Percentiles rank a stretch among this genome's conserved stretches.
Evolutionary conservation across 2,888 invertebrate genomes (phyloP).

Genomic region (Hylaea fasciaria): DNA sequence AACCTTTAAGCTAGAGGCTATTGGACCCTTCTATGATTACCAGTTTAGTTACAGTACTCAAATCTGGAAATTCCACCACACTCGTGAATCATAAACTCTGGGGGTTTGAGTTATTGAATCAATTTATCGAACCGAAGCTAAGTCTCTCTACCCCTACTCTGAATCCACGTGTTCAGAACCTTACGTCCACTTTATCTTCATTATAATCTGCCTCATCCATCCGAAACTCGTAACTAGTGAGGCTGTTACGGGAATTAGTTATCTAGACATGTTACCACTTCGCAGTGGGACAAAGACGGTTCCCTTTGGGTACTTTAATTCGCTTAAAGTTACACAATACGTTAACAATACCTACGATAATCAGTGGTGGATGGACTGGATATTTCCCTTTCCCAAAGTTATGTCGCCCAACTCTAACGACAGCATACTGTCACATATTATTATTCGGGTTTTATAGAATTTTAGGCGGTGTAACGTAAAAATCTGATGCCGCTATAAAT

Average conservation of each 20-base stretch:
- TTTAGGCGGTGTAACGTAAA: too few relatives aligned
- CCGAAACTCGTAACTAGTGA: constrained; percentile 1
- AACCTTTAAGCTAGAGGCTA: constrained; percentile 32
- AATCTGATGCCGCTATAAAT: too few relatives aligned
- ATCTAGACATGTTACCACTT: neutral
- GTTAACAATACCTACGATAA: too few relatives aligned
- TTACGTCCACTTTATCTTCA: constrained; percentile 21
- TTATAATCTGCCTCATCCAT: constrained; percentile 16
- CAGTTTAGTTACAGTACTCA: constrained; percentile 30
- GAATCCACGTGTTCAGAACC: constrained; percentile 11
- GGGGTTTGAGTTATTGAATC: constrained; percentile 27
- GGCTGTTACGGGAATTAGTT: constrained; percentile 3
- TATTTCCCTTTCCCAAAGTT: too few relatives aligned
- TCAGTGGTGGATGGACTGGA: too few relatives aligned
- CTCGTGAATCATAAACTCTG: constrained; percentile 21
- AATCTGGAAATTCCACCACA: constrained; percentile 24
- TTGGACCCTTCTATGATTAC: constrained; percentile 41
- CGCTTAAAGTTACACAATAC: too few relatives aligned
- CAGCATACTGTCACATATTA: too few relatives aligned
- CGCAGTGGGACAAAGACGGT: neutral
- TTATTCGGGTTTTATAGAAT: too few relatives aligned
- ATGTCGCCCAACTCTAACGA: too few relatives aligned
- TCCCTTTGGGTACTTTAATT: too few relatives aligned
- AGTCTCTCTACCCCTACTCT: constrained; percentile 8
- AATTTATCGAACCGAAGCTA: constrained; percentile 19